Base-by-base conservation (phyloP, 1,140 invertebrate genomes). In the Meloidogyne floridensis region DNA sequence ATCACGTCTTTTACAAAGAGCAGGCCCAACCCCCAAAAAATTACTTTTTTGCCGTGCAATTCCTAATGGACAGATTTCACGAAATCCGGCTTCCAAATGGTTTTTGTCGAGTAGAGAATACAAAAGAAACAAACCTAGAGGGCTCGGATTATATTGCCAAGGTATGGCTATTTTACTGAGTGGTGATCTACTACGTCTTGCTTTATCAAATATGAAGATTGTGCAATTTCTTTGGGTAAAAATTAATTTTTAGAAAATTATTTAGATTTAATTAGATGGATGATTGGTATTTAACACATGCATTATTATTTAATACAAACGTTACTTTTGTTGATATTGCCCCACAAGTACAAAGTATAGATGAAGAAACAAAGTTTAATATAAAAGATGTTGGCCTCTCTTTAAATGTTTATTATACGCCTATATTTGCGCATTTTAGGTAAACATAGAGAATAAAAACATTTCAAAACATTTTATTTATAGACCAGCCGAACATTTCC, bases 81-180 rank as follows among this genome's bases (percentile, higher is more conserved):
- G 85, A 43, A 86, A 86, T 76, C 47, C 54, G 1, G 32, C n/a
- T 9, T 86, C 85, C 3, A 86, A 86, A 76, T 86, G 85, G 85
- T 85, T 56, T 8, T 51, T 80, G 6, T 56, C 13, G 18, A 54
- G 47, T 72, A 18, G 2, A 8, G 43, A 73, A 47, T 18, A 56
- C 1, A 85, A 85, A 65, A 65, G 59, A 42, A 83, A 86, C 51
- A 75, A 80, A 43, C 51, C 56, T 32, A 75, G 42, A 13, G 69
- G 53, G 10, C 72, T 86, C 4, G 85, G 85, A 9, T 53, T 81
- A 0, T 86, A 82, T 72, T 86, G 84, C 20, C 85, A 86, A 72
- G 85, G 85, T 80, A 86, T 86, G 85, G 85, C 78, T 7, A 82
- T 82, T 73, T 53, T 77, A 3, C 78, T 86, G n/a, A 86, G 84